Evolutionary conservation across 2,888 invertebrate genomes (phyloP), one percentile per base, ranked within the genome.

Genomic region (Drosophila quasianomalipes): DNA sequence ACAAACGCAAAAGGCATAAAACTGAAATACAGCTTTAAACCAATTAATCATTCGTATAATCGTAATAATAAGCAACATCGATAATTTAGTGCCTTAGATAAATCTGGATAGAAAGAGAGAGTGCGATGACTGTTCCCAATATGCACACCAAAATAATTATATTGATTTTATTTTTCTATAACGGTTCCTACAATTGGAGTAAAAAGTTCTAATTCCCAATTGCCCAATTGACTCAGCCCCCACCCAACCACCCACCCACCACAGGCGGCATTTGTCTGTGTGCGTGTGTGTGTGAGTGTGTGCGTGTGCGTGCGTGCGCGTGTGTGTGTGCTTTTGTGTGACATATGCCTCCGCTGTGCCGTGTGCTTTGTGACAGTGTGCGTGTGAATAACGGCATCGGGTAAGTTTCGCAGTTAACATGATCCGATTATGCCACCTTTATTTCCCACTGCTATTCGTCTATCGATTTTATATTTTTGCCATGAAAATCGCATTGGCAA

Each of bases 121-220:
- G 74, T 85, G 90, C 83, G 72, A 92, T 91, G 91, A 90, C 91
- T 79, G 83, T 86, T 57, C 57, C 64, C 90, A 91, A 93, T 91
- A 93, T 92, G 93, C 92, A 92, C 91, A 86, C 89, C 74, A 92
- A 92, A 91, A 91, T 92, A 90, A 92, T 93, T 85, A 93, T 93
- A 91, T 92, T 93, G 92, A 93, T 93, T 91, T 93, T 93, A 88
- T 93, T 93, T 93, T 93, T 92, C 91, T 93, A 93, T 80, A 93
- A 93, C 92, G 93, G 93, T 85, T 93, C 93, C 72, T 93, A 93
- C 89, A 93, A 93, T 93, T 93, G 93, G 93, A 93, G 90, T 93
- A 92, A 91, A 91, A 92, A 91, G 83, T 80, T 88, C 68, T 93
- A 93, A 92, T 49, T 58, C 19, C 12, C 33, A n/a, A 60, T 47